phyloP scores from a whole-genome alignment of 2,113 vertebrate genomes.

The Gymnorhina tibicen region DNA sequence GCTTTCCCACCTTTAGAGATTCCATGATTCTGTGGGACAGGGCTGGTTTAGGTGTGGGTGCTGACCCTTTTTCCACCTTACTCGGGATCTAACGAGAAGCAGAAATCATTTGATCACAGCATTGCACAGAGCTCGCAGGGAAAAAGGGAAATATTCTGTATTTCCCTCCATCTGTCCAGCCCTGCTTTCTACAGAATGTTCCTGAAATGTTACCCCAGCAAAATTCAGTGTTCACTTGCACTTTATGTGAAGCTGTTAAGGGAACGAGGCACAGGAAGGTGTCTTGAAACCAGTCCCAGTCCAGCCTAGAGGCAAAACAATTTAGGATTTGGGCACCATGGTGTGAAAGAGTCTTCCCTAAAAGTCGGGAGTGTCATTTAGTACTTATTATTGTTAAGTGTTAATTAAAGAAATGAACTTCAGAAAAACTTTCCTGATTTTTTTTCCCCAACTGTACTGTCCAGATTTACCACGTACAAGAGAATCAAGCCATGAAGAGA shows the following conservation, averaged over 20 bases:
- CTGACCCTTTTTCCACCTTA: too few relatives aligned
- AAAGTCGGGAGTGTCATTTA: neutral
- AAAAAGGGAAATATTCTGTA: neutral
- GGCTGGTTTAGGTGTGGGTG: neutral
- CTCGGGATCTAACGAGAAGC: neutral
- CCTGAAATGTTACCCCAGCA: neutral
- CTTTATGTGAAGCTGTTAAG: neutral
- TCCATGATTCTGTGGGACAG: neutral
- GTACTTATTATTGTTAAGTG: neutral
- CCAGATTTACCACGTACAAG: neutral
- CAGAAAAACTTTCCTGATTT: neutral
- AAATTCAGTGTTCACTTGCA: neutral
- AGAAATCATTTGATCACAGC: neutral
- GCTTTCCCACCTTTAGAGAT: neutral
- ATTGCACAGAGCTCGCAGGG: neutral
- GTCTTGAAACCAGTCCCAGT: neutral
- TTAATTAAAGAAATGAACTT: neutral
- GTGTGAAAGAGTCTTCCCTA: neutral
- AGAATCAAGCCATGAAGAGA: neutral
- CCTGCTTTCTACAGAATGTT: neutral
- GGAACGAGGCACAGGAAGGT: neutral
- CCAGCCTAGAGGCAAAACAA: neutral
- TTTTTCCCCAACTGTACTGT: neutral
- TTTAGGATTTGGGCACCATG: fast-evolving
- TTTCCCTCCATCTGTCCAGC: neutral